Evolutionary conservation across 2,888 invertebrate species (phyloP), one percentile per base, ranked within the genome.

Genomic region (Thalpophila matura): DNA sequence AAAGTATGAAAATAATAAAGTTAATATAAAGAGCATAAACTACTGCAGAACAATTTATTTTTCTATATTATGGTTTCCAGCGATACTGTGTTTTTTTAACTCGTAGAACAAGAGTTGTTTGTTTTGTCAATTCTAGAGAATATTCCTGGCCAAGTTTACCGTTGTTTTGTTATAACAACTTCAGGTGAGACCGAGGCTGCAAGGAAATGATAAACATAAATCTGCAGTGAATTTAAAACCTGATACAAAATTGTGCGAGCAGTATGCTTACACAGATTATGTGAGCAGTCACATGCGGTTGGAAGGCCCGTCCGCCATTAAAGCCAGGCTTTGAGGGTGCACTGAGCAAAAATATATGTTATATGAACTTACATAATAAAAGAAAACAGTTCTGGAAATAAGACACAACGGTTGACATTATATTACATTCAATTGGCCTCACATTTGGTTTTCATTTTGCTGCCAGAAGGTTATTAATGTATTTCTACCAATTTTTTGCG

Each of bases 231-330:
- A n/a, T 6, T 66, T 45, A 14, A 55, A 50, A 35, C 35, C 31
- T 46, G 16, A 35, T 35, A 50, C 27, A 38, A 40, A 46, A 42
- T 40, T 40, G 14, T 26, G 18, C 18, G 4, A 42, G 29, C 22
- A 43, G 16, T 53, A 14, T 61, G 37, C 53, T 61, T 43, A 49
- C 24, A 18, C n/a, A 43, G 66, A 61, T 33, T 68, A 53, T 20
- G 22, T 26, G n/a, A 43, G 22, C 47, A 53, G 46, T 31, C 61
- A 43, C 31, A 47, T 54, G 66, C 24, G 69, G 61, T 61, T 10
- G 24, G 50, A 33, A 53, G 35, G 43, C 43, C 46, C 37, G 53
- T 31, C 31, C 16, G 18, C 46, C 47, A 14, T 27, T 61, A 54
- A 49, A 43, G 14, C 43, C 47, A n/a, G 22, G 61, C 45, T 53